phyloP scores from a whole-genome alignment of 2,888 invertebrate genomes.

The Noctua comes region DNA sequence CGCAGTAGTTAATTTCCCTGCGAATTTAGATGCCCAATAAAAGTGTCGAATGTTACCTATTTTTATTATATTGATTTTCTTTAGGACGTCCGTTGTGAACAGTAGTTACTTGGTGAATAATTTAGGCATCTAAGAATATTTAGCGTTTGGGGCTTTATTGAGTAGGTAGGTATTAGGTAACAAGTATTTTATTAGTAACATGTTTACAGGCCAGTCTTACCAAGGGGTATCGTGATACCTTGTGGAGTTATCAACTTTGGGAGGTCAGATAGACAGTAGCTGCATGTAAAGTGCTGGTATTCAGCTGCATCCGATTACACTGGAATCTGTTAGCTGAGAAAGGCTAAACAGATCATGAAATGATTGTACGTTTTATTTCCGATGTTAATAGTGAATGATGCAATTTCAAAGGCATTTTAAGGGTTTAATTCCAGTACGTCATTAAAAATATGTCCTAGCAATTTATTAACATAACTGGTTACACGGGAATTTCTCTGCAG shows the following conservation, averaged over 20 bases:
- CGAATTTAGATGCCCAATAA: conserved; percentile 53
- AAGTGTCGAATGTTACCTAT: conserved; percentile 44
- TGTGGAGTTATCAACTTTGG: not conserved
- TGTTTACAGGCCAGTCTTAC: not conserved
- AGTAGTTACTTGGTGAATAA: conserved; percentile 26
- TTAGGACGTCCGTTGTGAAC: not conserved
- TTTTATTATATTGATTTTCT: conserved; percentile 52
- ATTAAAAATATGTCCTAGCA: not conserved
- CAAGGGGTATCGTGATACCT: not conserved
- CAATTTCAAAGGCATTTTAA: not conserved
- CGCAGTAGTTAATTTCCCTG: conserved; percentile 48
- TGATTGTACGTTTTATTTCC: not conserved
- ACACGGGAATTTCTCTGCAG: not conserved
- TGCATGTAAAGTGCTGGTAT: not conserved
- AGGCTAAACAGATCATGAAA: not conserved
- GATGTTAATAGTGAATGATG: not conserved
- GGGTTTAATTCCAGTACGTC: not conserved
- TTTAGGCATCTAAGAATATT: conserved; percentile 8
- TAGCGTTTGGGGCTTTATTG: not conserved
- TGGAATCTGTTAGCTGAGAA: not conserved
- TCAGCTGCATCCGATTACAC: not conserved
- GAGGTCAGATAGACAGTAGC: not conserved
- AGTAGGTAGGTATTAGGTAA: too few species aligned
- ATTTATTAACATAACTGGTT: not conserved
- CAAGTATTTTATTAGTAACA: not conserved